Base-by-base conservation (phyloP, 2,113 vertebrate species). In the Puntigrus tetrazona region DNA sequence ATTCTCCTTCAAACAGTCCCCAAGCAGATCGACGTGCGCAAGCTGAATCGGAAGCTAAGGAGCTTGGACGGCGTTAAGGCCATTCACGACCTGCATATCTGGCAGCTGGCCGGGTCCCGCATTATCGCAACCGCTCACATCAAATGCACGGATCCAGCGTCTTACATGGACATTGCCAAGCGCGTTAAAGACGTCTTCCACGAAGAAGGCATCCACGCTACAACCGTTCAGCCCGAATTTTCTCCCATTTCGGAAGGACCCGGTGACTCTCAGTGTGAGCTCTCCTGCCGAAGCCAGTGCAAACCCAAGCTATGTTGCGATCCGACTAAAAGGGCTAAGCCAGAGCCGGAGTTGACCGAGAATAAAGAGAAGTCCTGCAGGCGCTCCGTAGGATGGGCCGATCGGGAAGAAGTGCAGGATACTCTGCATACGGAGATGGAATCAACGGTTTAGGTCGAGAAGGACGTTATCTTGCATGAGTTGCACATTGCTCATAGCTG, bases 71-170 rank as follows among this genome's bases (percentile, higher is more conserved):
- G 96, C 36, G 95, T 97, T 0, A 94, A 96, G 86, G 95, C 95
- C 20, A 94, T 97, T 81, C 96, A 96, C 0, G 96, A 96, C 7
- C 90, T 97, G 82, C 95, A 97, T 75, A 94, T 97, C 50, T 97
- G 96, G 96, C 96, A 96, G 70, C 92, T 97, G 5, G 95, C 96
- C 9, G 95, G 95, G 86, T 96, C 94, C 84, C 93, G 94, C 76
- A 96, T 97, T 90, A 96, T 97, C 75, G 96, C 96, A 88, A 96
- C 96, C 4, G 96, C 95, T 82, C 96, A 96, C 88, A 95, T 97
- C 82, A 96, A 96, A 89, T 96, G 96, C 88, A 93, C 92, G 0
- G 95, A 97, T 86, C 96, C 95, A 31, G 86, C 94, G 41, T 94
- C 95, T 0, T 97, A 97, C 90, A 96, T 96, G 95, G 94, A 96